Evolutionary conservation across 2,888 invertebrate genomes (phyloP), one percentile per base, ranked within the genome.

Genomic region (Acrocera orbiculus): DNA sequence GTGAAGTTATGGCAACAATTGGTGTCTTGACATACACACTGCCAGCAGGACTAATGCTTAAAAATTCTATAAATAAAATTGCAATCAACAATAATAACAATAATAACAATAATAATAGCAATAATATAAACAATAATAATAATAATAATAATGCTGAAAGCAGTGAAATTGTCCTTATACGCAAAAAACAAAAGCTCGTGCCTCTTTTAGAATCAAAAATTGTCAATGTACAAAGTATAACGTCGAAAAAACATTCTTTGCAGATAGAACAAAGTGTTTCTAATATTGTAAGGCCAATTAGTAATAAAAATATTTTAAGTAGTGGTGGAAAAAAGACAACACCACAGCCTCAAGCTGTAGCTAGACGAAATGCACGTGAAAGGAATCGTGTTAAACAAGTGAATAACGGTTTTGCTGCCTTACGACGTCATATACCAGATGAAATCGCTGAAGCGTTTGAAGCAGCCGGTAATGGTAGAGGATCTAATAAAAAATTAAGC

Each of bases 381-480:
- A 65, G 92, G 14, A 90, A 90, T 60, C 70, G 92, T 39, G 90
- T 90, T 8, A 83, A 87, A 46, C 86, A 87, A 67, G 86, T 87
- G 16, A 87, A 87, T 61, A 81, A 85, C 49, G 89, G 87, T 13
- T 89, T 87, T 54, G 82, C 85, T 0, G 78, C 79, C n/a, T 61
- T 89, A 2, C 68, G 87, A 14, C 78, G 82, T 46, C 85, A 83
- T 52, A 86, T 89, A 42, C 89, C 87, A 1, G 78, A 75, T 34
- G 78, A 80, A 52, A 78, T 82, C 1, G 80, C 81, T 0, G 65
- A 73, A 32, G 70, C 69, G 2, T 77, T 73, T 40, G 76, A 72
- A 54, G 67, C 62, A 22, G 69, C 71, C 5, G 75, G 73, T 36
- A 47, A 47, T 1, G 48, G 52, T 1, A 61, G 73, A 42, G 75